Conservation (phyloP, 1,140 invertebrate species). For the Belonocnema kinseyi region DNA sequence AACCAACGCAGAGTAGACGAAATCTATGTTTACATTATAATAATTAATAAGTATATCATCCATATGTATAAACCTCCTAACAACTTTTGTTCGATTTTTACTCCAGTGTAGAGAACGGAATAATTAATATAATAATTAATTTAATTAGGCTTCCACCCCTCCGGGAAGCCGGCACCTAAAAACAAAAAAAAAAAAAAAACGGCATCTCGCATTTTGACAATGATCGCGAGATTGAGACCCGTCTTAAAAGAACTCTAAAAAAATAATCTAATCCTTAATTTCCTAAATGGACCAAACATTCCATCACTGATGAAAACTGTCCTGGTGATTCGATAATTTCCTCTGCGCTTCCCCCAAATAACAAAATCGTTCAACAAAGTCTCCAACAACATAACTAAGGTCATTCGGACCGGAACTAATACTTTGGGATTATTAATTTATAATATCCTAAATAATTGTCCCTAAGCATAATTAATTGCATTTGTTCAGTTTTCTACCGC, state of each 20-base stretch:
- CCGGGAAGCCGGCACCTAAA: too few relatives aligned
- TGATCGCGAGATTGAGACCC: neutral
- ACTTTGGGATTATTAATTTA: conserved; percentile 9
- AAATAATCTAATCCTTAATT: neutral
- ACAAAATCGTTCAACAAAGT: conserved; percentile 5
- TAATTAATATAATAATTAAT: neutral
- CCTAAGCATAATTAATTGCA: neutral
- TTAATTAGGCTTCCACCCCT: neutral
- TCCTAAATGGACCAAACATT: too few relatives aligned
- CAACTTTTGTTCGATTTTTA: conserved; percentile 26
- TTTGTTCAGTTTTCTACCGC: neutral
- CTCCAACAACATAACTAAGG: neutral
- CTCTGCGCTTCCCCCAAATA: neutral
- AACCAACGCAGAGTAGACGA: conserved; percentile 30
- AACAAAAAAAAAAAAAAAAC: too few relatives aligned
- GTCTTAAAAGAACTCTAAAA: neutral
- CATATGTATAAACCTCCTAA: conserved; percentile 32
- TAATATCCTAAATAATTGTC: conserved; percentile 32
- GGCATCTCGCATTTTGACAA: neutral
- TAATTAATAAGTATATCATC: neutral
- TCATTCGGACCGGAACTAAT: neutral
- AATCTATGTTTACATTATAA: conserved; percentile 18
- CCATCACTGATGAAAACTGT: neutral
- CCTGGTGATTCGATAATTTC: neutral
- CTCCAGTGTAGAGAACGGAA: neutral